Evolutionary conservation across 2,888 invertebrate species (phyloP).

Genomic region (Lamproptera curius): DNA sequence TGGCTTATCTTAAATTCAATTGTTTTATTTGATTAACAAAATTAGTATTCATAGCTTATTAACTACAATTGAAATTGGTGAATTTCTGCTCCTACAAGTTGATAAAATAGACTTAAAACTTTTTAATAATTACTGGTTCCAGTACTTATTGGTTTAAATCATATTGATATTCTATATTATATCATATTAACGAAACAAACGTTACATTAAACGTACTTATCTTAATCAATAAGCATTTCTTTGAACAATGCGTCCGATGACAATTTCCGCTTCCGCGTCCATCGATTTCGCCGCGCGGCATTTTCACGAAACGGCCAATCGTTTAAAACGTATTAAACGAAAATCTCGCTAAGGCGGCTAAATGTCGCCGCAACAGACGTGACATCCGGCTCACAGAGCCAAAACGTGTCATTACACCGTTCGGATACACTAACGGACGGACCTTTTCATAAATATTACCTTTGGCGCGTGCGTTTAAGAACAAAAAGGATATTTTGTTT

Average conservation of each 20-base stretch:
- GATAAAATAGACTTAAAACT: too few relatives aligned
- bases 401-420: conserved; percentile 10
- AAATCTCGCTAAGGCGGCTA: conserved; percentile 8
- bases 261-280: neutral
- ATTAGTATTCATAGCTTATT: conserved; percentile 17
- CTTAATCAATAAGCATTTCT: neutral
- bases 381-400: conserved; percentile 14
- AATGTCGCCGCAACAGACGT: conserved; percentile 14
- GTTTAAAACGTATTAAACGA: conserved; percentile 12
- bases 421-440: neutral
- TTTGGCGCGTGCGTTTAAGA: neutral
- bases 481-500: neutral
- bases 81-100: too few relatives aligned
- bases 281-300: neutral
- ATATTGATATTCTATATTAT: too few relatives aligned
- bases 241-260: conserved; percentile 2
- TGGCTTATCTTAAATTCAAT: conserved; percentile 8
- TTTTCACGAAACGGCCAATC: conserved; percentile 6
- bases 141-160: too few relatives aligned
- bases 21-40: conserved; percentile 13
- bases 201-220: too few relatives aligned
- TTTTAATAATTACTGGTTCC: too few relatives aligned
- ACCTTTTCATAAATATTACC: conserved; percentile 16
- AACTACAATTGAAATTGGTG: conserved; percentile 1
- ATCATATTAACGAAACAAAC: too few relatives aligned